A percentile compares a stretch with the other conserved stretches of the same genome.
Evolutionary conservation across 2,888 invertebrate species (phyloP).

Genomic region (Scaptomyza flava): DNA sequence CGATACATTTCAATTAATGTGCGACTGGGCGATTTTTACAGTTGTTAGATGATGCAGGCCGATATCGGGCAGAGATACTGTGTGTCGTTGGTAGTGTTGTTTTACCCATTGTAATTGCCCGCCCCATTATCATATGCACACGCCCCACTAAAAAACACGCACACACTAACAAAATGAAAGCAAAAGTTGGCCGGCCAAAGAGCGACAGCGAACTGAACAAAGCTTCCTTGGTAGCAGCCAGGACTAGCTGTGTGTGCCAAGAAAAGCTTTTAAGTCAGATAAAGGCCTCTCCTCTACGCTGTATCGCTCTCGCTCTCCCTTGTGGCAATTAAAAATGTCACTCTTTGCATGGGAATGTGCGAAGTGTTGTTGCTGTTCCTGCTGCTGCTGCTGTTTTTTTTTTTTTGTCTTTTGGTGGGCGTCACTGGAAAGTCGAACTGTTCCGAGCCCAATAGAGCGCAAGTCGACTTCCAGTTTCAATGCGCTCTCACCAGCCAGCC

Average conservation of each 20-base stretch:
- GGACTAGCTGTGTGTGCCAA: conserved; percentile 16
- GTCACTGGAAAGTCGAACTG: conserved; percentile 73
- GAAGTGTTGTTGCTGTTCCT: neutral
- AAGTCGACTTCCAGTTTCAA: conserved; percentile 71
- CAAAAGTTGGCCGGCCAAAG: conserved; percentile 74
- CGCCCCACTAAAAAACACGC: conserved; percentile 49
- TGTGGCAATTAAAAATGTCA: conserved; percentile 80
- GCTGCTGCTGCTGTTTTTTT: neutral
- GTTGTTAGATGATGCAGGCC: conserved; percentile 50
- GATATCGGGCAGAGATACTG: conserved; percentile 42
- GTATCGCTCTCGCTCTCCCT: conserved; percentile 56
- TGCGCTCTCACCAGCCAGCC: conserved; percentile 47
- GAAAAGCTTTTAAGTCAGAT: conserved; percentile 31
- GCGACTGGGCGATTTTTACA: conserved; percentile 55
- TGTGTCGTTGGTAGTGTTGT: conserved; percentile 7
- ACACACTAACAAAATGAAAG: conserved; percentile 67
- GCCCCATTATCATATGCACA: conserved; percentile 53
- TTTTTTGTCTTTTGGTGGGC: conserved; percentile 67
- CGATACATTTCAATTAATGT: conserved; percentile 67
- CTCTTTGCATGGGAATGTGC: conserved; percentile 73
- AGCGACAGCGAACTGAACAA: conserved; percentile 74
- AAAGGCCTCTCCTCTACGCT: conserved; percentile 25
- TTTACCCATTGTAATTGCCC: conserved; percentile 42
- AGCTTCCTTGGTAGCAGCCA: conserved; percentile 55
- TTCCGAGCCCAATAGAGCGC: conserved; percentile 75